Evolutionary conservation across 2,888 invertebrate genomes (phyloP).

Genomic region (Drosophila mulleri): DNA sequence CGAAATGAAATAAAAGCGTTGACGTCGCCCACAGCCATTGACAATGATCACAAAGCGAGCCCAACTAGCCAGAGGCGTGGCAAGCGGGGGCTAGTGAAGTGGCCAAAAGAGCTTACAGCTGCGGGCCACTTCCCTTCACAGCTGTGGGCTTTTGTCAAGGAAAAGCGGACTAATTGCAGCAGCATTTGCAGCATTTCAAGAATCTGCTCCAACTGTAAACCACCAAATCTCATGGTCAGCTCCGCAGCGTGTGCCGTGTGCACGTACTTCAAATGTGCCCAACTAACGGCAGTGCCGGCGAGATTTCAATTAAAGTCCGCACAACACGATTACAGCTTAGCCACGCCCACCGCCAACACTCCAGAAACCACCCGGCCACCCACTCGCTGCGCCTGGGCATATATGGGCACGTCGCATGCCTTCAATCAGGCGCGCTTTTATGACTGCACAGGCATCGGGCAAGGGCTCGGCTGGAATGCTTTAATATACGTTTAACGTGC

Average conservation of each 20-base stretch:
- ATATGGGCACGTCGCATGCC: constrained; percentile 60
- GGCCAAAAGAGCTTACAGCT: constrained; percentile 24
- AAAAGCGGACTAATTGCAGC: constrained; percentile 65
- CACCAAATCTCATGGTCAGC: constrained; percentile 22
- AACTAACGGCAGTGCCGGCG: constrained; percentile 51
- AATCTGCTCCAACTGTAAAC: constrained; percentile 3
- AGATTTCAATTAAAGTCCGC: constrained; percentile 73
- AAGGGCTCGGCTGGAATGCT: constrained; percentile 53
- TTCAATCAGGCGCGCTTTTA: constrained; percentile 60
- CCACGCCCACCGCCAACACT: constrained; percentile 4
- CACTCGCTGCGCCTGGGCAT: constrained; percentile 30
- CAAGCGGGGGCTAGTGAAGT: background rate
- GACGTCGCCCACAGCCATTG: constrained; percentile 54
- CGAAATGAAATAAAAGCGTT: constrained; percentile 26
- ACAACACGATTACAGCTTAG: constrained; percentile 40
- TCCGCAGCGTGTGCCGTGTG: constrained; percentile 34
- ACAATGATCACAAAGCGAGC: constrained; percentile 59
- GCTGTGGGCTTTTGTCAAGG: constrained; percentile 16
- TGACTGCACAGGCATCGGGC: constrained; percentile 36
- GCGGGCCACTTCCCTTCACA: constrained; percentile 37
- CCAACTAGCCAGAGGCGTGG: constrained; percentile 3
- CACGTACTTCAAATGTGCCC: constrained; percentile 70
- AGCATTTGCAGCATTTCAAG: constrained; percentile 44
- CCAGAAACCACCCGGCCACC: background rate
- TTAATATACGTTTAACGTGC: constrained; percentile 2